Evolutionary conservation across 2,888 invertebrate genomes (phyloP), one percentile per base, ranked within the genome.

Genomic region (Ophonus ardosiacus): DNA sequence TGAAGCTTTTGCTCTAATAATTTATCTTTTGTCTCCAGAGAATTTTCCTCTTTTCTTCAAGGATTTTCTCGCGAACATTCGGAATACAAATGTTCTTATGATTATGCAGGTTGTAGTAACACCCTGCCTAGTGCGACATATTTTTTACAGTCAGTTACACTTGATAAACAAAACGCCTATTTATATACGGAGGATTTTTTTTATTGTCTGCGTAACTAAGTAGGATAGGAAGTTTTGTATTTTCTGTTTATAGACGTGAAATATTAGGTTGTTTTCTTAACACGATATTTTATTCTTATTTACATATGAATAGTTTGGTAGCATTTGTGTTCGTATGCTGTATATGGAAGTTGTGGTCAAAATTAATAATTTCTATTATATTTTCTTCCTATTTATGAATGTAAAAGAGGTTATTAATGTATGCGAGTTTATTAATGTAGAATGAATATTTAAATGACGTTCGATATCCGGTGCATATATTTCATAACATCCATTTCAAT

Each of bases 81-180:
- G 15, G 68, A 68, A 68, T 68, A 68, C 68, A 68, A 68, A 68
- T 68, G 68, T 68, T n/a, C 38, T 68, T 68, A 68, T 40, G 68
- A 68, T 68, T 68, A 68, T 68, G 24, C 38, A 68, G 6, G 38
- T 31, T 68, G 63, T 63, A 65, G 24, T 15, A 68, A n/a, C 68
- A n/a, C 68, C 31, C 68, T 38, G 15, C 31, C 15, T 38, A n/a
- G 31, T 7, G 15, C n/a, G 38, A 68, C 31, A 40, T 13, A 63
- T 68, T 68, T 68, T 68, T 68, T 68, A 31, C 31, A 68, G 38
- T 15, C 31, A 38, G 31, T 38, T 38, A 68, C 24, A 38, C 38
- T 15, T 68, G 68, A 38, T 68, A 68, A 68, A 68, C 31, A 68
- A 63, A 68, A 31, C n/a, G 38, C 15, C 68, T 68, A 68, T 68